A percentile compares a stretch with the other conserved stretches of the same genome.
These are phyloP conservation scores for Bombus terrestris DNA, from an alignment of 1,140 invertebrate species.

Conservation along the genomic window DNA sequence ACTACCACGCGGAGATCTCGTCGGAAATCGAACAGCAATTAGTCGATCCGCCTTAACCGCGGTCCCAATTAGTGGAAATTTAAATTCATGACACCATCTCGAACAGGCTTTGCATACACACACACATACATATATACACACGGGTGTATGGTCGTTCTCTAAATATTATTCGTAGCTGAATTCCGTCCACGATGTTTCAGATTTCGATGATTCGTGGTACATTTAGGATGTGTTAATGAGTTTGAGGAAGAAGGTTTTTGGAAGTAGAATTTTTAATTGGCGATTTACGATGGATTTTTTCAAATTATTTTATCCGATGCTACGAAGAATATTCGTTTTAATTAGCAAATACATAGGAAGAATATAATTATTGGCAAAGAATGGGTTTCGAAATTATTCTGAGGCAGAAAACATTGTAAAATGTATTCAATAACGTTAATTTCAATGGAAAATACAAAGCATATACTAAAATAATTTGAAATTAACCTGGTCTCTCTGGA, in stretches of 20 bases:
- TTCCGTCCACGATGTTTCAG: slow-evolving; percentile 33
- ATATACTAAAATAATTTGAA: background rate
- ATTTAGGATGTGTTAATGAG: slow-evolving; percentile 27
- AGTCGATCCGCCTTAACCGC: slow-evolving; percentile 35
- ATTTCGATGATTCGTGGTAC: slow-evolving; percentile 24
- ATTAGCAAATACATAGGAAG: background rate
- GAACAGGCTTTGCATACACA: background rate
- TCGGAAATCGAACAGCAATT: slow-evolving; percentile 34
- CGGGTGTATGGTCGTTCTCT: slow-evolving; percentile 13
- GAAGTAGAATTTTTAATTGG: too few relatives aligned
- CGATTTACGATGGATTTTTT: background rate
- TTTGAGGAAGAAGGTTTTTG: background rate
- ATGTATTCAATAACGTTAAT: background rate
- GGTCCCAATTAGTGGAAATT: slow-evolving; percentile 47
- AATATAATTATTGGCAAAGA: background rate
- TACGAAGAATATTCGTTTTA: background rate
- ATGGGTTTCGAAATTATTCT: background rate
- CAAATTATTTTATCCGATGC: background rate
- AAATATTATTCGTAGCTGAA: slow-evolving; percentile 60
- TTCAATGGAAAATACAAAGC: background rate
- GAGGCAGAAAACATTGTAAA: background rate
- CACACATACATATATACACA: background rate
- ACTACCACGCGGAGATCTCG: slow-evolving; percentile 18
- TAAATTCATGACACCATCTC: slow-evolving; percentile 52
- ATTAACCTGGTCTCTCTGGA: background rate